Conservation (phyloP, 2,797 vertebrate genomes). For the Morus bassanus region DNA sequence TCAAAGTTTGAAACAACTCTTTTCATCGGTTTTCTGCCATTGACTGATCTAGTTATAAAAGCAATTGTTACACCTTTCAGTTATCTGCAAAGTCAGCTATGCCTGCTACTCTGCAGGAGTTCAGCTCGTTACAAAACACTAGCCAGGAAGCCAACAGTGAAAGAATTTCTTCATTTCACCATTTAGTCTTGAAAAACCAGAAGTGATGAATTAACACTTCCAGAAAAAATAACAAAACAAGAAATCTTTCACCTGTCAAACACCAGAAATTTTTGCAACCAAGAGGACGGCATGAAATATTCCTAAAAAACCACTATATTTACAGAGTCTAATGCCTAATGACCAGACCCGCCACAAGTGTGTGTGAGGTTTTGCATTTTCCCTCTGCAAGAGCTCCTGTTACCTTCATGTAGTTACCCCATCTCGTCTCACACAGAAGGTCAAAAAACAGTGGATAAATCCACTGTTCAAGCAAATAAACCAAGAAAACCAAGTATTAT, state of each 20-base stretch:
- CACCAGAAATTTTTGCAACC: not conserved
- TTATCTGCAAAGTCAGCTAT: not conserved
- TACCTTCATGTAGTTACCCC: not conserved
- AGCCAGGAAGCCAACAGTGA: fast-evolving
- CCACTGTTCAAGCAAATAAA: not conserved
- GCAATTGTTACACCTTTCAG: not conserved
- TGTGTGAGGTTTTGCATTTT: not conserved
- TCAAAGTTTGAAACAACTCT: not conserved
- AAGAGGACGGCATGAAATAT: not conserved
- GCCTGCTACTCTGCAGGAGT: not conserved
- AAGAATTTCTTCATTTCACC: not conserved
- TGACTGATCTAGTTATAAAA: not conserved
- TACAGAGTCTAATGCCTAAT: not conserved
- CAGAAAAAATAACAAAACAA: not conserved
- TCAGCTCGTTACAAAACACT: not conserved
- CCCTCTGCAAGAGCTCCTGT: not conserved
- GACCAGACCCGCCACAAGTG: not conserved
- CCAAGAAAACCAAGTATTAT: not conserved
- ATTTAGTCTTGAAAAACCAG: not conserved
- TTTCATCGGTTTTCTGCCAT: not conserved
- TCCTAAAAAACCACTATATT: not conserved
- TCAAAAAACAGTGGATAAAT: not conserved
- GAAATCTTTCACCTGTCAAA: not conserved
- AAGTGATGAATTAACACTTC: not conserved
- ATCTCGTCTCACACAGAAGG: not conserved